phyloP scores from a whole-genome alignment of 2,113 vertebrate genomes.

The Phylloscopus whistleri region DNA sequence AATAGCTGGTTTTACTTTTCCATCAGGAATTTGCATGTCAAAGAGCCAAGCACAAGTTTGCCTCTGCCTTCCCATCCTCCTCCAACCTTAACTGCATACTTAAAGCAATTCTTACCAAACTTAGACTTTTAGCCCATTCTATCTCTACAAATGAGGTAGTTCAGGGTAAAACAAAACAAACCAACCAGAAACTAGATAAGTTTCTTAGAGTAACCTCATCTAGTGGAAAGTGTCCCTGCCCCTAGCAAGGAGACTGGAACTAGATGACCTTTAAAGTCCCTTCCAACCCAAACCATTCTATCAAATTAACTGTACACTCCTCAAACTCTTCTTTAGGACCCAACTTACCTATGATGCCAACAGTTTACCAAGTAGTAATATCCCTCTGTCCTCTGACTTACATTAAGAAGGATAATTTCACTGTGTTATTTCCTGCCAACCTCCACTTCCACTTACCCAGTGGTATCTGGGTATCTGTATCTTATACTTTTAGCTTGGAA shows the following conservation, averaged over 20 bases:
- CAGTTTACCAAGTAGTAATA: not conserved
- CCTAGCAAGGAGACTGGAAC: not conserved
- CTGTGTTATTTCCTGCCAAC: not conserved
- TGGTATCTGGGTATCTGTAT: too few species aligned
- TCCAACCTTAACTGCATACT: not conserved
- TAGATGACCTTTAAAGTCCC: not conserved
- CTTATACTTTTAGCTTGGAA: not conserved
- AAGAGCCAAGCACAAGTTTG: not conserved
- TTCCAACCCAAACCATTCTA: not conserved
- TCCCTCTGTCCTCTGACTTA: not conserved
- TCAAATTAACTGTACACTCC: not conserved
- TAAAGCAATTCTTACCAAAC: not conserved
- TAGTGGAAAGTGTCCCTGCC: not conserved
- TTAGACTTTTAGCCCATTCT: not conserved
- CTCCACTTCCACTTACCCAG: not conserved
- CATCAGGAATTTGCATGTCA: not conserved
- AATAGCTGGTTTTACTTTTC: not conserved
- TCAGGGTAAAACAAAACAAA: conserved; percentile 10
- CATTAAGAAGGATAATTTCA: not conserved
- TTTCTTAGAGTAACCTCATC: not conserved
- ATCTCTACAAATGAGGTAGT: conserved; percentile 36
- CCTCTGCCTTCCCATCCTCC: not conserved
- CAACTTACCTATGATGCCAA: not conserved
- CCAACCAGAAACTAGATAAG: not conserved
- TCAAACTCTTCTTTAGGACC: not conserved